Evolutionary conservation across 2,888 invertebrate genomes (phyloP).

Genomic region (Caenorhabditis zanzibari): DNA sequence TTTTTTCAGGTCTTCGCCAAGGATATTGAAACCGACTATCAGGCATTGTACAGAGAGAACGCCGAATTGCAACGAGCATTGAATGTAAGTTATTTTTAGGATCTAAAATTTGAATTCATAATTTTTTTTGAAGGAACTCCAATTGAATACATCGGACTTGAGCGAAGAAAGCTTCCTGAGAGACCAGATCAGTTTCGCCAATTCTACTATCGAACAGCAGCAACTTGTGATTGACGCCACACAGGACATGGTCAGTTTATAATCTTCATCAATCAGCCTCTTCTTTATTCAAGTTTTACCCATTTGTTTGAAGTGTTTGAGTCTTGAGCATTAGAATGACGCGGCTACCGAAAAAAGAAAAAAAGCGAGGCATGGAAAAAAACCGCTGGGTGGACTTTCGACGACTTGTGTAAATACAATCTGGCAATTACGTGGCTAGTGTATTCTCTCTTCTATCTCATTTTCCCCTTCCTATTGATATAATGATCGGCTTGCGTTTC

Average conservation of each 20-base stretch:
- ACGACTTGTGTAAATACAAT: constrained; percentile 29
- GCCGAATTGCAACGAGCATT: constrained; percentile 72
- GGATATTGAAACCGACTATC: constrained; percentile 72
- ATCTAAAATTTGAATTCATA: no score
- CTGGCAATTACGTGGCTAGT: constrained; percentile 51
- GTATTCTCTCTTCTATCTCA: constrained; percentile 4
- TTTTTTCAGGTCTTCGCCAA: constrained; percentile 71
- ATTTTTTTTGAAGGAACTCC: constrained; percentile 63
- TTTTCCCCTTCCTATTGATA: constrained; percentile 37
- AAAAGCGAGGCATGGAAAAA: constrained; percentile 5
- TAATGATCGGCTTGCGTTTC: constrained; percentile 44
- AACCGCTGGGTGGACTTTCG: constrained; percentile 9
- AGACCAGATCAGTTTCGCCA: constrained; percentile 79
- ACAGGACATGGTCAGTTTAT: constrained; percentile 72
- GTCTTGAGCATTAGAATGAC: constrained; percentile 34
- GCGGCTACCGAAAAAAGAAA: constrained; percentile 34
- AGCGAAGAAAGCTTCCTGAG: constrained; percentile 73
- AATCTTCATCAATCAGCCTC: constrained; percentile 1
- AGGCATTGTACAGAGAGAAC: constrained; percentile 75
- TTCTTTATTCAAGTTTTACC: constrained; percentile 7
- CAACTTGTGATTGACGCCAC: constrained; percentile 73
- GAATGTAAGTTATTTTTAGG: constrained; percentile 62
- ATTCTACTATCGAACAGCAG: constrained; percentile 77
- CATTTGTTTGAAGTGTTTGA: constrained; percentile 35
- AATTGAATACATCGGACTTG: constrained; percentile 65